Evolutionary conservation across 2,888 invertebrate genomes (phyloP), one percentile per base, ranked within the genome.

Genomic region (Eupithecia vulgata): DNA sequence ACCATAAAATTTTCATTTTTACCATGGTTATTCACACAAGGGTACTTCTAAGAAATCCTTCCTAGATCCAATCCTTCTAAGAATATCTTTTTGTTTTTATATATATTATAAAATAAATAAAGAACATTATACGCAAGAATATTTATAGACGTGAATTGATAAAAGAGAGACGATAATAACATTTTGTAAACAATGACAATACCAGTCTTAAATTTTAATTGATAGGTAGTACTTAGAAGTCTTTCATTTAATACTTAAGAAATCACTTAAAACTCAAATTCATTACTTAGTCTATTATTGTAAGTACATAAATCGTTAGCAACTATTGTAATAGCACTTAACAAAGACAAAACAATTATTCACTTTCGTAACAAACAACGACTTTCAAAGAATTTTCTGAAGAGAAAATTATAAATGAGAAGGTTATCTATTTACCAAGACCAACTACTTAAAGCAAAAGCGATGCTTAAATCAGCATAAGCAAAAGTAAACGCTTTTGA

Each of bases 381-480:
- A 35, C 62, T 64, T 64, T 64, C 35, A 64, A 37, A 64, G 37
- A 52, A 35, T 64, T 37, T 64, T 64, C n/a, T n/a, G 21, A 21
- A 8, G 37, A 21, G 5, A 34, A 61, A 61, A 21, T 64, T 37
- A 37, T n/a, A 17, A 61, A 61, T 10, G n/a, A 62, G 21, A 62
- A 15, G 5, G 17, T 61, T 59, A 61, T 35, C 81, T 84, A 78
- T 82, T 86, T 85, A 77, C 85, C 78, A 82, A 86, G 83, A 85
- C 84, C 76, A 86, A 85, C 85, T 82, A 85, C 87, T 61, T 13
- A 57, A 57, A 35, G 83, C 79, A 84, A 86, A 87, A 90, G 87
- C 84, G 87, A 84, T 87, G 82, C 85, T 88, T 87, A 88, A 88
- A 88, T 83, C 88, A 85, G 87, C 86, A 89, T 90, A 85, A 83